Conservation (phyloP, 2,113 vertebrate species). For the Ailuropoda melanoleuca region DNA sequence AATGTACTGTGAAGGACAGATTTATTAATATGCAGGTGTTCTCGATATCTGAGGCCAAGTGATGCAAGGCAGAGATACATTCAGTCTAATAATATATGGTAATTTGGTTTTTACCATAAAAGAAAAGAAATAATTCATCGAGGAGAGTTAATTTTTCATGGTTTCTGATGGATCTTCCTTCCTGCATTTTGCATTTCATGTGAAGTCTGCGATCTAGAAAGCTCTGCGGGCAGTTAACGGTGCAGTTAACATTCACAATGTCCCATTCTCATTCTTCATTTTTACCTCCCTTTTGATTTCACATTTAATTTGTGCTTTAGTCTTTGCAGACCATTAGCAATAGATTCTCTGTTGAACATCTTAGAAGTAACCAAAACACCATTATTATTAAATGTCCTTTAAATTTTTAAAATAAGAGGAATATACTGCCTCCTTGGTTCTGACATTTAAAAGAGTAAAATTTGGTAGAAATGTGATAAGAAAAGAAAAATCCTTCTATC, state of each 20-base stretch:
- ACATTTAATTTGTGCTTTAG: conserved; percentile 1
- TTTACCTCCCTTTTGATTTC: not conserved
- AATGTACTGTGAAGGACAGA: not conserved
- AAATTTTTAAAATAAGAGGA: not conserved
- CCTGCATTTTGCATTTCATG: not conserved
- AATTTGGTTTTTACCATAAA: conserved; percentile 10
- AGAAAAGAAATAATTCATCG: not conserved
- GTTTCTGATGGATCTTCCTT: not conserved
- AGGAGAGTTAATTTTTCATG: not conserved
- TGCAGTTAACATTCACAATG: not conserved
- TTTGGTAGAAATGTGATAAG: not conserved
- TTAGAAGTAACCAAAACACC: not conserved
- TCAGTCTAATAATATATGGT: not conserved
- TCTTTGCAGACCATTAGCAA: not conserved
- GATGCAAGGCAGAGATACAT: not conserved
- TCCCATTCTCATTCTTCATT: not conserved
- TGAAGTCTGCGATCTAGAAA: not conserved
- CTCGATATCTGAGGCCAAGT: not conserved
- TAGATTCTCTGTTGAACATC: not conserved
- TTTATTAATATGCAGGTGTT: not conserved
- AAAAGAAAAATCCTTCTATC: not conserved
- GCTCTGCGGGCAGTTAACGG: not conserved
- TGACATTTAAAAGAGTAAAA: not conserved
- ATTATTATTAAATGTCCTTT: not conserved
- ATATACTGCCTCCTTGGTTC: not conserved